phyloP scores from a whole-genome alignment of 2,113 vertebrate genomes.

The Loxodonta africana region DNA sequence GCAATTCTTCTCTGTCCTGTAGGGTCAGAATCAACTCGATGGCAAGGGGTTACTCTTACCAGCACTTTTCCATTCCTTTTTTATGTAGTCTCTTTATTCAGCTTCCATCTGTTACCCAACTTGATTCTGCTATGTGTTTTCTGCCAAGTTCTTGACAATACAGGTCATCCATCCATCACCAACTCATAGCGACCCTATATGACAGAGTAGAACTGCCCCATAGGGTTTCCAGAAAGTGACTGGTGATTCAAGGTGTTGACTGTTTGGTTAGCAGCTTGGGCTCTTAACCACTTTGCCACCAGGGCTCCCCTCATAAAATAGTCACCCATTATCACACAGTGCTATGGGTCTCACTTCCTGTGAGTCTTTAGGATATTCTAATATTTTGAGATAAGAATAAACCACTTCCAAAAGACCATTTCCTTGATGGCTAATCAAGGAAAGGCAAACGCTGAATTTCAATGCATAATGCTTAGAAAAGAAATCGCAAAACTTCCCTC shows the following conservation, averaged over 20 bases:
- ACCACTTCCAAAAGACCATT: not conserved
- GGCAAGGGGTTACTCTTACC: not conserved
- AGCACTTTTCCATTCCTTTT: not conserved
- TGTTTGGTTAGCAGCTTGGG: no score
- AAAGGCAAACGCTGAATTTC: not conserved
- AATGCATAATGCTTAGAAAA: not conserved
- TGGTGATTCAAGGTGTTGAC: no score
- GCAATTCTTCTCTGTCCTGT: no score
- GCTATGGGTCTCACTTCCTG: not conserved
- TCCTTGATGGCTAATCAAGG: not conserved
- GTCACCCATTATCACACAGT: not conserved
- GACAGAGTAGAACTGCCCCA: no score
- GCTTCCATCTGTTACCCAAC: not conserved
- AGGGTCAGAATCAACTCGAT: no score
- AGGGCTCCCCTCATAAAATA: not conserved
- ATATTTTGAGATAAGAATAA: slow-evolving; percentile 15
- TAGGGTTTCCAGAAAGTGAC: no score
- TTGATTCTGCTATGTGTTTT: slow-evolving; percentile 7
- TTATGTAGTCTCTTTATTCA: not conserved
- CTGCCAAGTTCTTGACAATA: not conserved
- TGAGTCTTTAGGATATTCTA: not conserved
- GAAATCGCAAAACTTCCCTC: not conserved
- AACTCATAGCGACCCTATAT: no score
- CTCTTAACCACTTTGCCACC: no score
- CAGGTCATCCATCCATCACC: no score